Evolutionary conservation across 2,797 vertebrate species (phyloP).

Genomic region (Amblyraja radiata): DNA sequence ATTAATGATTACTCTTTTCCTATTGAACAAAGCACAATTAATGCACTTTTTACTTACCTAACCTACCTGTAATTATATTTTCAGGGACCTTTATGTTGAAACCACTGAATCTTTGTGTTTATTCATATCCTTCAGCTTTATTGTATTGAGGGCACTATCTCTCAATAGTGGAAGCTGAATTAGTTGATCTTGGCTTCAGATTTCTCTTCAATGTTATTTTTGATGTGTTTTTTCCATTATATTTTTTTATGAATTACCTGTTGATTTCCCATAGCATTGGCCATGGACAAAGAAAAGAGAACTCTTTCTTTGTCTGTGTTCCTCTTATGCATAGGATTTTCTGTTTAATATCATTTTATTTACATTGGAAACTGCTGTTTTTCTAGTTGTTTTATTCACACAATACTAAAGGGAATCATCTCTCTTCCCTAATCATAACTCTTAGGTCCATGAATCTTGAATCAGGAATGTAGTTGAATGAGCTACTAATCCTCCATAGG

Average conservation of each 20-base stretch:
- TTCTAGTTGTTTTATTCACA: constrained; percentile 7
- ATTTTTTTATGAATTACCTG: not conserved
- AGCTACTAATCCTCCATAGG: not conserved
- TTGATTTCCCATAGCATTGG: not conserved
- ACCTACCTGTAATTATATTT: not conserved
- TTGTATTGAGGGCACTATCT: not conserved
- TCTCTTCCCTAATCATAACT: constrained; percentile 14
- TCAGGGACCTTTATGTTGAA: not conserved
- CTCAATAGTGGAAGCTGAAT: not conserved
- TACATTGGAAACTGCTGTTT: constrained; percentile 22
- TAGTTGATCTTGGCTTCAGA: not conserved
- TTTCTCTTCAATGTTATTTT: not conserved
- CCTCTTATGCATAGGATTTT: not conserved
- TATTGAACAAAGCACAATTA: too few relatives aligned
- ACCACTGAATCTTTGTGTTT: not conserved
- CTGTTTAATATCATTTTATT: not conserved
- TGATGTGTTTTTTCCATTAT: not conserved
- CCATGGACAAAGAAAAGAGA: not conserved
- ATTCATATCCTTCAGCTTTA: not conserved
- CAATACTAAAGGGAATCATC: constrained; percentile 12
- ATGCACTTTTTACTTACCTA: not conserved
- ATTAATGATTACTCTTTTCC: not conserved
- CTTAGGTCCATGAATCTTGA: not conserved
- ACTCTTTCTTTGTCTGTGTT: not conserved
- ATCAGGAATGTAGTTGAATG: constrained; percentile 5